Evolutionary conservation across 1,140 invertebrate genomes (phyloP).

Genomic region (Trichonephila inaurata): DNA sequence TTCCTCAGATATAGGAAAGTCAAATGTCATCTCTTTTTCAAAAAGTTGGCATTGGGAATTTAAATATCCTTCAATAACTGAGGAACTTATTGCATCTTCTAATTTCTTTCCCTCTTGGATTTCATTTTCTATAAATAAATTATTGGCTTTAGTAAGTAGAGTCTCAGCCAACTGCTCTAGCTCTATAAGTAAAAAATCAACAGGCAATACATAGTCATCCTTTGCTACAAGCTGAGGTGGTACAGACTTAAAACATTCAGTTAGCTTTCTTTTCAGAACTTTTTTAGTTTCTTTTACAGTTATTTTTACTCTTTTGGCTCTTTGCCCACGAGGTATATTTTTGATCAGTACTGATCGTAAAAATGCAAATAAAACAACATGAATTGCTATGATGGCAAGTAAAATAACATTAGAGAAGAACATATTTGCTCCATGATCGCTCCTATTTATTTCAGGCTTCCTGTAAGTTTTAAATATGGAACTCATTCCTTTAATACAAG

Average conservation of each 20-base stretch:
- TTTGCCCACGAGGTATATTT: neutral
- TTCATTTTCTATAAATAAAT: conserved; percentile 50
- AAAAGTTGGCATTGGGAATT: conserved; percentile 32
- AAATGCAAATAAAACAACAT: conserved; percentile 43
- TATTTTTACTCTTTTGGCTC: neutral
- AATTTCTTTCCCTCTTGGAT: neutral
- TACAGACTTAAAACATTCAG: neutral
- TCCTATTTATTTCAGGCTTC: conserved; percentile 29
- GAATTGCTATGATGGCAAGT: neutral
- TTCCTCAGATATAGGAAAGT: neutral
- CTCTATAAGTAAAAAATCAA: conserved; percentile 68
- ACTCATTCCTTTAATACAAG: conserved; percentile 27
- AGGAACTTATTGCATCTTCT: neutral
- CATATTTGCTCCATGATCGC: neutral
- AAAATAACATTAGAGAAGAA: neutral
- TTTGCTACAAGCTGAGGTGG: conserved; percentile 21
- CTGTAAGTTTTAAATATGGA: neutral
- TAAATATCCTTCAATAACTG: neutral
- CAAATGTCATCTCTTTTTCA: conserved; percentile 9
- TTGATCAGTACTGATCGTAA: conserved; percentile 44
- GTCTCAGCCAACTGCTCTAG: conserved; percentile 52
- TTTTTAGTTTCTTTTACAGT: conserved; percentile 19
- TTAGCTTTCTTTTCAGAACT: neutral
- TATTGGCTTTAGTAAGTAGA: conserved; percentile 31
- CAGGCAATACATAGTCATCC: conserved; percentile 6